Base-by-base conservation (phyloP, 2,888 invertebrate genomes). In the Julus scanicus region DNA sequence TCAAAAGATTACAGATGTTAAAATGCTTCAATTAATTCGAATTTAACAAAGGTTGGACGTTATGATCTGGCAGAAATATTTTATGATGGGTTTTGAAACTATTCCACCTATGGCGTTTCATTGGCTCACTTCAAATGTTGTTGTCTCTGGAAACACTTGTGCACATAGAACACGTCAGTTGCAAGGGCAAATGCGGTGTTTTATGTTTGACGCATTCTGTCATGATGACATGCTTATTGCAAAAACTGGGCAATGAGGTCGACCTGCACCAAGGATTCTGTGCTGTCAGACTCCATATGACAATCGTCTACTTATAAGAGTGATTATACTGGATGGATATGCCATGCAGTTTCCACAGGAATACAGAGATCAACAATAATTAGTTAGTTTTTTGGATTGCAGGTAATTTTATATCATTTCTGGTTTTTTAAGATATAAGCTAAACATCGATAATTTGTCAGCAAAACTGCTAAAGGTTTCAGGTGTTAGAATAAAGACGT, bases 231-330 rank as follows among this genome's bases (percentile, higher is more conserved):
- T 11, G 71, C 71, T 71, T 29, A 29, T 71, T 71, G 1, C 20
- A 71, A 71, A 29, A 71, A 71, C 29, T 71, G 71, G 63, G 63
- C 71, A 9, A 71, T 71, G 71, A 71, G 71, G 71, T 71, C 71
- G 71, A 71, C 71, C 71, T n/a, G 71, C 71, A 71, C 20, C 8
- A 29, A 29, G 71, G 29, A 29, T 29, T 71, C 29, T n/a, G n/a
- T 71, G 29, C 71, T 71, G 29, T 20, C 9, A 71, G 20, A 20
- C 11, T 71, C 71, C 71, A 71, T 29, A 8, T n/a, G n/a, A 11
- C 6, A 29, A 29, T 29, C 3, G n/a, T n/a, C 20, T 20, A 20
- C 20, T 5, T 20, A n/a, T n/a, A n/a, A 63, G 20, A 20, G 71
- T 29, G 29, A 71, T 29, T 71, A 71, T 63, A 63, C 44, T n/a